phyloP scores from a whole-genome alignment of 2,888 invertebrate species.

The Protodeltote pygarga region DNA sequence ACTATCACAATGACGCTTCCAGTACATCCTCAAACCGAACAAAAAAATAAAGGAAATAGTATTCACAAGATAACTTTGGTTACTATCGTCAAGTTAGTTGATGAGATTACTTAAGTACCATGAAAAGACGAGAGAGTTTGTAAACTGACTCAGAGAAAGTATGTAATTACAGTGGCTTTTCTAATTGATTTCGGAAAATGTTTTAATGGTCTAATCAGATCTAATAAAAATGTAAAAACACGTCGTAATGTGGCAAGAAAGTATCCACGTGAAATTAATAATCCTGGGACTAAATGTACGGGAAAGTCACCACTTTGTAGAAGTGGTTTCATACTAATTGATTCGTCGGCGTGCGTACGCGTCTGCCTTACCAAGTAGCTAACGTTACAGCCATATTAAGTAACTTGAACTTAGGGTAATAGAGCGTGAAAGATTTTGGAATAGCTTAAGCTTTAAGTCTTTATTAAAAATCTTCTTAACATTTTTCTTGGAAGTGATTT shows the following conservation, averaged over 20 bases:
- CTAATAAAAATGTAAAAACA: too few relatives aligned
- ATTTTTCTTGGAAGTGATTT: constrained; percentile 22
- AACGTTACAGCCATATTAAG: constrained; percentile 24
- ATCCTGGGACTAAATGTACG: constrained; percentile 9
- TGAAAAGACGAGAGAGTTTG: too few relatives aligned
- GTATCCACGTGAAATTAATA: constrained; percentile 27
- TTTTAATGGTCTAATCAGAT: too few relatives aligned
- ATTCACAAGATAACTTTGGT: too few relatives aligned
- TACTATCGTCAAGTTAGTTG: too few relatives aligned
- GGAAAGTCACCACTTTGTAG: constrained; percentile 26
- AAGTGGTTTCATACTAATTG: constrained; percentile 35
- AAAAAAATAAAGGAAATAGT: too few relatives aligned
- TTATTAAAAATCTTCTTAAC: neutral
- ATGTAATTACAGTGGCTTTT: neutral
- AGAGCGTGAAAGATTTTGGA: constrained; percentile 8
- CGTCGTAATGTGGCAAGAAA: constrained; percentile 18
- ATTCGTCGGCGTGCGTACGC: constrained; percentile 39
- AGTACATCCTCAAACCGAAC: too few relatives aligned
- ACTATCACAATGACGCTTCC: too few relatives aligned
- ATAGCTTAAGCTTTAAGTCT: constrained; percentile 8
- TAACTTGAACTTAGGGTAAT: constrained; percentile 11
- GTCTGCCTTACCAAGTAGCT: constrained; percentile 32
- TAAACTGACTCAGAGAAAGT: too few relatives aligned
- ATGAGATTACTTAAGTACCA: too few relatives aligned
- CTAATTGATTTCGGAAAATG: neutral